Base-by-base conservation (phyloP, 2,888 invertebrate genomes). In the Harmothoe impar region DNA sequence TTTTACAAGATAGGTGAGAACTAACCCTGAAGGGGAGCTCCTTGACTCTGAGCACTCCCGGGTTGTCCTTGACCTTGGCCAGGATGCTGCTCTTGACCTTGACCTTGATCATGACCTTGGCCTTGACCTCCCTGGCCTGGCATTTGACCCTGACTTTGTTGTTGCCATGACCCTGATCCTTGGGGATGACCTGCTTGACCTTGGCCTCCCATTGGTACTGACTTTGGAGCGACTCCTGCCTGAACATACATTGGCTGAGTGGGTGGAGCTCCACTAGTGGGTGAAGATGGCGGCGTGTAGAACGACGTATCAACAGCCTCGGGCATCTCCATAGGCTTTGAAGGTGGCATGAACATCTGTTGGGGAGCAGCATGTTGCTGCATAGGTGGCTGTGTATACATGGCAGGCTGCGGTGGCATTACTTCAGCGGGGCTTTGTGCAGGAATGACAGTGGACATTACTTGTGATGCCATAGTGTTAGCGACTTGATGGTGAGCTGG, bases 61-160 rank as follows among this genome's bases (percentile, higher is more conserved):
- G 84, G 84, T 35, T 17, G 84, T 29, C 29, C 72, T 84, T 84
- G 84, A 84, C 43, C 84, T 43, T 43, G 35, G 23, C 84, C 84
- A 7, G 3, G n/a, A 10, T 35, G 3, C 10, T 33, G 84, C 1
- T 23, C 10, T 35, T 84, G 84, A 0, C 43, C 51, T 10, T 84
- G 43, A 35, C 84, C 84, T 78, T 78, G 78, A 78, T 78, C 78
- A 33, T 78, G 78, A 35, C 78, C 35, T 35, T 78, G 5, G 31
- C 35, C 78, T 84, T 84, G 72, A 72, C 72, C 84, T 29, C 84
- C 84, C n/a, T 84, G 84, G 7, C 23, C 43, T 84, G 72, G 72
- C 25, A 29, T 72, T 25, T 72, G 72, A 72, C 72, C 72, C 25
- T 25, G 15, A 72, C 29, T 25, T n/a, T 72, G 72, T 72, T 25